Conservation (phyloP, 2,113 vertebrate genomes). For the Vimba vimba region DNA sequence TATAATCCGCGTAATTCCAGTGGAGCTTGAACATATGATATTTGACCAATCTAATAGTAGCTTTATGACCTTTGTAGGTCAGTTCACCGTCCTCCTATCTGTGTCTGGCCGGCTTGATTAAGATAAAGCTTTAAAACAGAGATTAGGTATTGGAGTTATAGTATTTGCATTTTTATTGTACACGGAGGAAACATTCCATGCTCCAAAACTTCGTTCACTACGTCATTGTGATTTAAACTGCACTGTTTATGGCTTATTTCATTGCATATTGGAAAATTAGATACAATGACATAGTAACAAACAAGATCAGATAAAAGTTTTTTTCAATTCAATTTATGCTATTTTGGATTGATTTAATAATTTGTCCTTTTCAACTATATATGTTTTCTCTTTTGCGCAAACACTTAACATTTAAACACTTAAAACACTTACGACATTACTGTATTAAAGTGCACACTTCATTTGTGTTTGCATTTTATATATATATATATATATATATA, state of each 20-base stretch:
- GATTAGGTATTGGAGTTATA: constrained; percentile 77
- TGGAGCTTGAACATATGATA: constrained; percentile 82
- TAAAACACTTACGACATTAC: background rate
- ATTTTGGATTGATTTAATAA: background rate
- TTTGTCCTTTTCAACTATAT: background rate
- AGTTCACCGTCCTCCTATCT: constrained; percentile 76
- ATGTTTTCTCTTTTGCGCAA: background rate
- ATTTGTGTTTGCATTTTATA: background rate
- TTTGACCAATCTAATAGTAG: constrained; percentile 85
- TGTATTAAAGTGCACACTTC: background rate
- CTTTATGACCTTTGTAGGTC: constrained; percentile 64
- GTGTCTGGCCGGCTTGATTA: constrained; percentile 84
- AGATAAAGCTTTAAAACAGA: constrained; percentile 83
- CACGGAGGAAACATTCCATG: background rate
- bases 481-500: background rate
- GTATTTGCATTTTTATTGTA: background rate
- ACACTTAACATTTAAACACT: too few species aligned
- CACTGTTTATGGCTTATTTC: background rate
- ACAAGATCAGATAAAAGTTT: background rate
- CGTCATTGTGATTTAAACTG: background rate
- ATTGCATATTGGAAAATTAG: background rate
- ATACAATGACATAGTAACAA: background rate
- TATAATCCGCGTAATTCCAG: constrained; percentile 77
- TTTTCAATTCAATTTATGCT: background rate
- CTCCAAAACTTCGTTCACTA: background rate